Base-by-base conservation (phyloP, 1,140 invertebrate species). In the Procambarus virginalis region DNA sequence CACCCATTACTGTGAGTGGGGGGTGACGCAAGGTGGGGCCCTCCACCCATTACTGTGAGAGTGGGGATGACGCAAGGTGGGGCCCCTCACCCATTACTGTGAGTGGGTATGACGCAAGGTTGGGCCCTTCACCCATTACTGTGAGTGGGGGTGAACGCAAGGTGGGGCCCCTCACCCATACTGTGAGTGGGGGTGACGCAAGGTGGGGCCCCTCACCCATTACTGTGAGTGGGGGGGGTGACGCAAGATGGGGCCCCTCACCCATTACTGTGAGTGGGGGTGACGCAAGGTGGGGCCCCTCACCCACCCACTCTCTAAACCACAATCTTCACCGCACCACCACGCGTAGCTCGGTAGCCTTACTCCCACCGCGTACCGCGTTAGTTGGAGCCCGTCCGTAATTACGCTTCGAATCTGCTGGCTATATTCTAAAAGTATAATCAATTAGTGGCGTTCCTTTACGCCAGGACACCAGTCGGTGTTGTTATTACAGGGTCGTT, bases 391-490 rank as follows among this genome's bases (percentile, higher is more conserved):
- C 34, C 22, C 20, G 22, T 22, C 22, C 2, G 20, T 75, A 76
- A 84, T 84, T n/a, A 75, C 70, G 46, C 20, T 84, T 76, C 49
- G 20, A 75, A 75, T 75, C 48, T 84, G 49, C 20, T 6, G 46
- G 46, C 70, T 76, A 17, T 75, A 48, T 22, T 20, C 48, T 49
- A 45, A 55, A 76, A 84, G 49, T 68, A 14, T 49, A 75, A 84
- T 84, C 83, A 51, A 84, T 84, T 22, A 84, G 45, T 48, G 17
- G 60, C 22, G 83, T 73, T 55, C 82, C 68, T 75, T 17, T 75
- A 79, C 51, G 83, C 68, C 51, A n/a, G n/a, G 68, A 20, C 48
- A 49, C 68, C 48, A 84, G 83, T 84, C 48, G 83, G 68, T 84
- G 83, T 84, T 84, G 70, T 75, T 75, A 55, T 58, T 14, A 55